Conservation (phyloP, 1,140 invertebrate genomes). For the Calliphora vicina region DNA sequence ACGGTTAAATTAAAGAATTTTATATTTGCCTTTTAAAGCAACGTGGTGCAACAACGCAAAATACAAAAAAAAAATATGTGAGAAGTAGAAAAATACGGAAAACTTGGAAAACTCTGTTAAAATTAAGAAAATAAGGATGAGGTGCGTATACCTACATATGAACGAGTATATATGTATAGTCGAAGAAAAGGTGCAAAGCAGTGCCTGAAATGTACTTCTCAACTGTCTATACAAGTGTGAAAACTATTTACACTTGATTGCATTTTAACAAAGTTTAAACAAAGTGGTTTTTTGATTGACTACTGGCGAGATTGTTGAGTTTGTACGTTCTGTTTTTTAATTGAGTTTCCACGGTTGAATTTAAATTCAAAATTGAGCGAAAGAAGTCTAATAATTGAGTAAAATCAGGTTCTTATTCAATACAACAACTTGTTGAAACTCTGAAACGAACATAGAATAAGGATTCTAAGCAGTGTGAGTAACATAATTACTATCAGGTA, state of each 20-base stretch:
- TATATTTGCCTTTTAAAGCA: background rate
- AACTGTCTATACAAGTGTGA: background rate
- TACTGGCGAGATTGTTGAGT: background rate
- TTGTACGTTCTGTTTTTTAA: background rate
- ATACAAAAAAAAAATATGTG: too few relatives aligned
- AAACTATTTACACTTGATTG: background rate
- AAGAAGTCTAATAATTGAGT: background rate
- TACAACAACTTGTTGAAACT: background rate
- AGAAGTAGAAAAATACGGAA: background rate
- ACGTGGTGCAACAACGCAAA: too few relatives aligned
- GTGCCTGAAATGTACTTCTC: background rate
- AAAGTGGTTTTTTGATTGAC: background rate
- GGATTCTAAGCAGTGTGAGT: too few relatives aligned
- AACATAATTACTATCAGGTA: too few relatives aligned
- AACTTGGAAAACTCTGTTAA: background rate
- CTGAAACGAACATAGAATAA: too few relatives aligned
- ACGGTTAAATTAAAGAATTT: conserved; percentile 12
- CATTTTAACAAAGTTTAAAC: background rate
- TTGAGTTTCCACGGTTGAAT: background rate
- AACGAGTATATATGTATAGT: too few relatives aligned
- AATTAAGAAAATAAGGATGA: background rate
- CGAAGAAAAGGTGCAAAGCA: too few relatives aligned
- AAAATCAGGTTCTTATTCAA: background rate
- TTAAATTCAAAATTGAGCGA: background rate
- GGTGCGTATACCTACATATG: too few relatives aligned